Percentiles rank a stretch among this genome's conserved stretches.
Conservation (phyloP, 1,140 invertebrate genomes). For the Thalassaphorura encarpata region DNA sequence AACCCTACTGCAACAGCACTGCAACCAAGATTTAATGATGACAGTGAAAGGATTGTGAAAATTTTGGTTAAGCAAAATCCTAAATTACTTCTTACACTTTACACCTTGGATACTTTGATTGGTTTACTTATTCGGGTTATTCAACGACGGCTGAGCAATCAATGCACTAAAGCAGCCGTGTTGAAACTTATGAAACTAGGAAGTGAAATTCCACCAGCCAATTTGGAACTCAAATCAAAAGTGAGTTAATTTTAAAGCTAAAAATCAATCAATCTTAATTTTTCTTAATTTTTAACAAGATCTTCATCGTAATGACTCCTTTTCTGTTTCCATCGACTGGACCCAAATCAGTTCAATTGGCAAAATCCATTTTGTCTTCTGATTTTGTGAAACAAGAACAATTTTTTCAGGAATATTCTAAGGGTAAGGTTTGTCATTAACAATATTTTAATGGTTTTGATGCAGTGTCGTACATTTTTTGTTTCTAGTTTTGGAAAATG, state of each 20-base stretch:
- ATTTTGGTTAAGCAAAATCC: conserved; percentile 9
- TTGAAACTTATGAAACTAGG: conserved; percentile 10
- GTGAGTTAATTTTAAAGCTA: not conserved
- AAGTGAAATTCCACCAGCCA: not conserved
- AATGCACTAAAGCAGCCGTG: conserved; percentile 11
- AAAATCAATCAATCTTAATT: not conserved
- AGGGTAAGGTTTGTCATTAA: conserved; percentile 4
- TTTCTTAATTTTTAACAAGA: conserved; percentile 6
- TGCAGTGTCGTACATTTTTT: not conserved
- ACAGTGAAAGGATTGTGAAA: conserved; percentile 8
- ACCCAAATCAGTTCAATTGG: not conserved
- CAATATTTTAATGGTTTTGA: not conserved
- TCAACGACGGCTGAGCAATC: not conserved
- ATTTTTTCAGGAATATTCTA: conserved; percentile 1
- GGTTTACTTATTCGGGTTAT: not conserved
- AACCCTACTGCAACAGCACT: conserved; percentile 2
- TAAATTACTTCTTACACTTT: no score
- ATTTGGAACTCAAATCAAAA: not conserved
- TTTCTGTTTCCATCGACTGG: conserved; percentile 21
- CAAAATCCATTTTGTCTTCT: conserved; percentile 7
- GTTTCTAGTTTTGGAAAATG: conserved; percentile 4
- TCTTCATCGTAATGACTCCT: conserved; percentile 8
- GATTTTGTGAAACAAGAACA: conserved; percentile 13
- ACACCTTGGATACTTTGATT: no score
- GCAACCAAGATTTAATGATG: conserved; percentile 19